Conservation (phyloP, 2,113 vertebrate species). For the Canis aureus region DNA sequence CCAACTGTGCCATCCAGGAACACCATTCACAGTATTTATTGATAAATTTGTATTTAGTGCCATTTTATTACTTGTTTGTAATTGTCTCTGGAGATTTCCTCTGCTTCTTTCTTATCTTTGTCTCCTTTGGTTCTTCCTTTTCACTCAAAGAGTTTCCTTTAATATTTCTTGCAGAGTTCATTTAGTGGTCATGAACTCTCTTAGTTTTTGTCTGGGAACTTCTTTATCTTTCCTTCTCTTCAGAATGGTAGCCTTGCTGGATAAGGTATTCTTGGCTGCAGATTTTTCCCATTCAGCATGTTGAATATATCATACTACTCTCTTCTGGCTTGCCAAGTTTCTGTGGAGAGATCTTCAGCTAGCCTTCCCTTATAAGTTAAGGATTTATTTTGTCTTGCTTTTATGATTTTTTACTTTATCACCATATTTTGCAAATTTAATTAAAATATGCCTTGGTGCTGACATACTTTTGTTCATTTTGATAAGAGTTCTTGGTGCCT, state of each 20-base stretch:
- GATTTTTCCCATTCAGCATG: not conserved
- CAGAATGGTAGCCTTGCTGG: not conserved
- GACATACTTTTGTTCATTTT: not conserved
- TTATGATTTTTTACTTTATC: not conserved
- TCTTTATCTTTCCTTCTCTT: not conserved
- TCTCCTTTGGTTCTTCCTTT: not conserved
- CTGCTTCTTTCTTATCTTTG: not conserved
- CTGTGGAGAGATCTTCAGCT: not conserved
- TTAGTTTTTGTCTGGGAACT: not conserved
- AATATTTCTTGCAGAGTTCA: not conserved
- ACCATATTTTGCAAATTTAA: not conserved
- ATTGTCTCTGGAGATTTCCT: not conserved
- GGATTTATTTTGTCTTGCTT: not conserved
- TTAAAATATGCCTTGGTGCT: not conserved
- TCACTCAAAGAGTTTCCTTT: not conserved
- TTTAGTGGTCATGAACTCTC: not conserved
- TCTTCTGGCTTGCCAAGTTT: not conserved
- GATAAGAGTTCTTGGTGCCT: not conserved
- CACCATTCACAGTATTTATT: not conserved
- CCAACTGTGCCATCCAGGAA: not conserved
- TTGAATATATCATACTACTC: not conserved
- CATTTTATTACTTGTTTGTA: not conserved
- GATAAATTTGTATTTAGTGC: not conserved
- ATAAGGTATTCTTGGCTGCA: not conserved
- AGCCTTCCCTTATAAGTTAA: not conserved